Base-by-base conservation (phyloP, 2,888 invertebrate species). In the Brachynemurus nebulosus region DNA sequence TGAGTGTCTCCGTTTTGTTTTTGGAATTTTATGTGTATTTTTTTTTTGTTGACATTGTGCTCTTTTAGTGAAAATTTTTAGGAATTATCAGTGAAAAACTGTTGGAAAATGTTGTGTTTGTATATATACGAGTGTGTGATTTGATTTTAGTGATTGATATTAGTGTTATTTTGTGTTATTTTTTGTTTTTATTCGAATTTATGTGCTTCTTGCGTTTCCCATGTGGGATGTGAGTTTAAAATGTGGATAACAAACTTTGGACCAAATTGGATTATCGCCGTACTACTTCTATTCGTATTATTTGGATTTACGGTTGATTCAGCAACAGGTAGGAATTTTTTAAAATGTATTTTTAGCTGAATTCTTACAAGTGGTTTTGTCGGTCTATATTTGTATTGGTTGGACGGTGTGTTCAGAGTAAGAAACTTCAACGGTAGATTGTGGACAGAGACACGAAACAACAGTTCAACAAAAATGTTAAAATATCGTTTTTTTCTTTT, bases 181-280 rank as follows among this genome's bases (percentile, higher is more conserved):
- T 44, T 49, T 45, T 54, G 54, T 40, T 25, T 16, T 40, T 16
- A n/a, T 17, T 17, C 16, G 21, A 14, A 23, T 19, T n/a, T 40
- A 27, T 25, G 27, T 40, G 27, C 27, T 23, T 34, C 9, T 35
- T 42, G 12, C 54, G 61, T 61, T 59, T 59, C 63, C 63, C 62
- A 64, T 64, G 63, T 58, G 60, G 63, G 63, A 58, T 58, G 56
- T 60, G 57, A 58, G 53, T 53, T 55, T 58, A 75, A 72, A 72
- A 76, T 76, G 76, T 74, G 75, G 74, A 74, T 75, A 70, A 74
- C 72, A 68, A 72, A 74, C 71, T 70, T 70, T 69, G 69, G 66
- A 69, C 71, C 72, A 74, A 74, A 74, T 72, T 72, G 75, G 73
- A 75, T 75, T 73, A 70, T 65, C 66, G 67, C 69, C 62, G 63